Evolutionary conservation across 92 coral and sea anemone genomes (phyloP).

Genomic region (Phymanthus crucifer): DNA sequence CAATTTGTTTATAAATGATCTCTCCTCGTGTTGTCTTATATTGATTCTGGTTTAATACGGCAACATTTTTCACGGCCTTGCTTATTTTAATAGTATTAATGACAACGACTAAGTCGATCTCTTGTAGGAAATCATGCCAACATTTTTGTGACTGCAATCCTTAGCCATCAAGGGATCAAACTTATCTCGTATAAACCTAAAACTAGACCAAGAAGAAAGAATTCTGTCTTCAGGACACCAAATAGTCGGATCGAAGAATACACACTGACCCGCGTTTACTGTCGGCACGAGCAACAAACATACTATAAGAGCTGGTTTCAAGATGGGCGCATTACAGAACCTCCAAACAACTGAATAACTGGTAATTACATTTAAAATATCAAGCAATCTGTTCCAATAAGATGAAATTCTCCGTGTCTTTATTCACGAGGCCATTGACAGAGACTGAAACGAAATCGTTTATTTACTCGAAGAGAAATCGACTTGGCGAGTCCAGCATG

Average conservation of each 20-base stretch:
- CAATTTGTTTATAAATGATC: neutral
- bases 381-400: constrained; percentile 11
- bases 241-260: constrained; percentile 1
- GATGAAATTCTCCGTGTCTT: neutral
- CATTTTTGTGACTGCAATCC: neutral
- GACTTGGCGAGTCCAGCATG: constrained; percentile 12
- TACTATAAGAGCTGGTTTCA: constrained; percentile 17
- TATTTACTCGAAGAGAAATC: constrained; percentile 9
- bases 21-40: neutral
- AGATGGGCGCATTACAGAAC: constrained; percentile 5
- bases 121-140: neutral
- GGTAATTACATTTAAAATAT: constrained; percentile 27
- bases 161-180: neutral
- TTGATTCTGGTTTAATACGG: neutral
- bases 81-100: neutral
- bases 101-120: neutral
- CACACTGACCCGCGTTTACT: neutral
- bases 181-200: neutral
- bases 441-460: neutral
- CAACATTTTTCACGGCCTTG: neutral
- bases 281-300: constrained; percentile 25
- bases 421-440: neutral
- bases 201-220: neutral
- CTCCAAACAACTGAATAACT: constrained; percentile 9
- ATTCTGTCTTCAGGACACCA: neutral